A percentile compares a stretch with the other conserved stretches of the same genome.
Conservation (phyloP, 2,113 vertebrate species). For the Cyanoliseus patagonus region DNA sequence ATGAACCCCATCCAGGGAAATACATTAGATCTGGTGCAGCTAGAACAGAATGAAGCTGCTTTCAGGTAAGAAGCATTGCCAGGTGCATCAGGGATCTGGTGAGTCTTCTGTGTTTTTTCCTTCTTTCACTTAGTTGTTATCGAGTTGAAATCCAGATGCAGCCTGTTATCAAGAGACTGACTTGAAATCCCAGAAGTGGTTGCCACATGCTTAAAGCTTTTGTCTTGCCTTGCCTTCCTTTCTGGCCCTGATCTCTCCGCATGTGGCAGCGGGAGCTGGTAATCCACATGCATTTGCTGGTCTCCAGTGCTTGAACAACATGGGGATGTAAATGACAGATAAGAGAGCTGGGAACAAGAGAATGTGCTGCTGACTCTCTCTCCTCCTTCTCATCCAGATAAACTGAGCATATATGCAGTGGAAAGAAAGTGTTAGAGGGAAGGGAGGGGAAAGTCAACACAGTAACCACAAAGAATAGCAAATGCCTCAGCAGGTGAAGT, state of each 20-base stretch:
- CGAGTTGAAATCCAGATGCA: not conserved
- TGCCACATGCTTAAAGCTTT: not conserved
- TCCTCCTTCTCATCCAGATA: not conserved
- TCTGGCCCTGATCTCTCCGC: not conserved
- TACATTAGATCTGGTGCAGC: conserved; percentile 91
- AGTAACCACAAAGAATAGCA: not conserved
- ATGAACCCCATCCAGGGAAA: conserved; percentile 96
- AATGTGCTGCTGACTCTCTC: not conserved
- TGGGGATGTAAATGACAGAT: not conserved
- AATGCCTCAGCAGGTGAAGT: not conserved
- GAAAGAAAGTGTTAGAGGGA: not conserved
- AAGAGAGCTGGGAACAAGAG: not conserved
- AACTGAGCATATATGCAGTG: not conserved
- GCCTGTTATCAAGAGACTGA: not conserved
- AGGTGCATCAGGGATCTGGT: not conserved
- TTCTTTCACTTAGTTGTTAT: not conserved
- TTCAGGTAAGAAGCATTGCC: conserved; percentile 84
- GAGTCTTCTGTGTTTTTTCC: not conserved
- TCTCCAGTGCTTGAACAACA: not conserved
- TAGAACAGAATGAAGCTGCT: conserved; percentile 97
- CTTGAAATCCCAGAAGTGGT: not conserved
- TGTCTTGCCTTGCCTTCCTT: not conserved
- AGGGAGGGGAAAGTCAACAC: not conserved
- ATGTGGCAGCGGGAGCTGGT: not conserved
- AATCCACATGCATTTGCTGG: not conserved